Base-by-base conservation (phyloP, 2,888 invertebrate genomes). In the Euphydryas editha region DNA sequence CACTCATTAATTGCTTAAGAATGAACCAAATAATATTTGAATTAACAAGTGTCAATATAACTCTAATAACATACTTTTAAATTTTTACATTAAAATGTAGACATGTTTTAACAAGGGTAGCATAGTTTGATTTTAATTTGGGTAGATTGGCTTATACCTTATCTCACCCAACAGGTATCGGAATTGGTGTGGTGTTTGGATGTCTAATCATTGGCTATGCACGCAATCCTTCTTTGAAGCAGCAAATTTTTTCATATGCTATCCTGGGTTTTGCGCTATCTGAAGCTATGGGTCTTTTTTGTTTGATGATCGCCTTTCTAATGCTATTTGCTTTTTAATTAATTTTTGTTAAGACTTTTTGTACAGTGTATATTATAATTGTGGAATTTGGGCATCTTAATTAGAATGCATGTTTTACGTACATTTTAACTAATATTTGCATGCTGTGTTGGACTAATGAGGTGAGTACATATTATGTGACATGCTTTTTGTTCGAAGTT, bases 241-340 rank as follows among this genome's bases (percentile, higher is more conserved):
- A 98, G 89, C 99, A 99, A 94, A 95, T 99, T 82, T 99, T 99
- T 94, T 97, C 98, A 78, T 99, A 99, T 92, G 99, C 99, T 83
- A 98, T 99, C 88, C 94, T 99, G 86, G 99, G 99, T 81, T 99
- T 99, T 93, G 99, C 99, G 82, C 94, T 99, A 75, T 97, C 98
- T 75, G 99, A 99, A 95, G 99, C 99, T 81, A 98, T 99, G 98
- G 99, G 99, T 85, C 95, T 99, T 73, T 99, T 99, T 94, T 99
- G 99, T 94, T 94, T 99, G 83, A 99, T 99, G 98, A 98, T 99
- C 95, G 98, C 98, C 74, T 99, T 99, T 95, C 94, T 99, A 84
- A 95, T 99, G 93, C 94, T 99, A 82, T 99, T 98, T 93, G 98
- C 98, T 84, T 96, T 98, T 93, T 99, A 97, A 76, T 76, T 76